Conservation (phyloP, 2,888 invertebrate genomes). For the Nemotelus nigrinus region DNA sequence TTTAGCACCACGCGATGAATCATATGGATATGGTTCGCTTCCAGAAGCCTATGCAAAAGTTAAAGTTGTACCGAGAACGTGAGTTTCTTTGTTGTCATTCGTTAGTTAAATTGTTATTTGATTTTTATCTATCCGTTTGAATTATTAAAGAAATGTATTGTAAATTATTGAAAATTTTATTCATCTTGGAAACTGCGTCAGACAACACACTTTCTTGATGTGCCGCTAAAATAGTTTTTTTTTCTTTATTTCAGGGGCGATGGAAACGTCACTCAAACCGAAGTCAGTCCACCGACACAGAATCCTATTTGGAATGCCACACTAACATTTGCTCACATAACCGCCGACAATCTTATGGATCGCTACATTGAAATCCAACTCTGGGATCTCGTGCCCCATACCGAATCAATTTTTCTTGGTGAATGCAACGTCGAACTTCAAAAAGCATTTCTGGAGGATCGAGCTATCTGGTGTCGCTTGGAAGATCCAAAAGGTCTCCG, state of each 20-base stretch:
- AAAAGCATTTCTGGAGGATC: conserved; percentile 87
- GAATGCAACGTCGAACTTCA: conserved; percentile 74
- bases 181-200: no score
- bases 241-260: conserved; percentile 69
- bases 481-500: conserved; percentile 80
- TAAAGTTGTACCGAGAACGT: conserved; percentile 82
- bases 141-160: no score
- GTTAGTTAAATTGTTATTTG: background rate
- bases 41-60: conserved; percentile 89
- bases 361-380: conserved; percentile 85
- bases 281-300: conserved; percentile 85
- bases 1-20: conserved; percentile 81
- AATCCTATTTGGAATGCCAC: conserved; percentile 95
- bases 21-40: conserved; percentile 77
- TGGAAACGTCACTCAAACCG: conserved; percentile 81
- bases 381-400: conserved; percentile 87
- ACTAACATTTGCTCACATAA: conserved; percentile 81
- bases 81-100: conserved; percentile 61
- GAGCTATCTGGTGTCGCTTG: conserved; percentile 89
- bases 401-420: conserved; percentile 83
- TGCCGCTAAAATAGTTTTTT: no score
- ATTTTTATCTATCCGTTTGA: no score
- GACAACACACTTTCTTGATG: no score
- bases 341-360: conserved; percentile 81
- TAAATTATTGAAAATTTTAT: no score